Evolutionary conservation across 2,113 vertebrate species (phyloP), one percentile per base, ranked within the genome.

Genomic region (Cynocephalus volans): DNA sequence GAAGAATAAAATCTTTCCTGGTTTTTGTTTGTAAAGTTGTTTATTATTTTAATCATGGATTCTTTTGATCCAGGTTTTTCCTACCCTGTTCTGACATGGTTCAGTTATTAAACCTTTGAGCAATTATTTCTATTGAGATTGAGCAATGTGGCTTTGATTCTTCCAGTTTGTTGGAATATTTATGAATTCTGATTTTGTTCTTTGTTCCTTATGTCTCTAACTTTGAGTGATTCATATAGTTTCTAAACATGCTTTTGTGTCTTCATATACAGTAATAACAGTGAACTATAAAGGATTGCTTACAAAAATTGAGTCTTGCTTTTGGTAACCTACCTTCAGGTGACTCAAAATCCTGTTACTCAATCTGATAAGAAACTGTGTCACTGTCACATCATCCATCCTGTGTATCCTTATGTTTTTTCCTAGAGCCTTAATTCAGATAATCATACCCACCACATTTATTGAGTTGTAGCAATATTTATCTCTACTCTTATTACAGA

Each of bases 101-200:
- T 56, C 36, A 45, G 8, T 24, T 54, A n/a, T 54, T 45, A 79
- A 91, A 15, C 52, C 5, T 52, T 70, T 73, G 26, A 70, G 48
- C 1, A 36, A 6, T 56, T 85, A 48, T 87, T 90, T 92, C 45
- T 62, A 14, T 5, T 64, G 24, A 73, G 11, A 1, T 60, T 77
- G 64, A 80, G 21, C 70, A 70, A 23, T 58, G 31, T 8, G 5
- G 11, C 17, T 84, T 83, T 90, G n/a, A 88, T 83, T 64, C 31
- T 94, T 93, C 13, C 11, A 54, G 41, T 90, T 93, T 79, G 24
- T 41, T 84, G 60, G 13, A 69, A 52, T 82, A 83, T 88, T 91
- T 70, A 48, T 87, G n/a, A 81, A 91, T 80, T n/a, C 19, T 73
- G 18, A 56, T 69, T 90, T 23, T 96, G 9, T 56, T 77, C 13